A percentile compares a stretch with the other conserved stretches of the same genome.
Conservation (phyloP, 2,888 invertebrate species). For the Heliconius hortense region DNA sequence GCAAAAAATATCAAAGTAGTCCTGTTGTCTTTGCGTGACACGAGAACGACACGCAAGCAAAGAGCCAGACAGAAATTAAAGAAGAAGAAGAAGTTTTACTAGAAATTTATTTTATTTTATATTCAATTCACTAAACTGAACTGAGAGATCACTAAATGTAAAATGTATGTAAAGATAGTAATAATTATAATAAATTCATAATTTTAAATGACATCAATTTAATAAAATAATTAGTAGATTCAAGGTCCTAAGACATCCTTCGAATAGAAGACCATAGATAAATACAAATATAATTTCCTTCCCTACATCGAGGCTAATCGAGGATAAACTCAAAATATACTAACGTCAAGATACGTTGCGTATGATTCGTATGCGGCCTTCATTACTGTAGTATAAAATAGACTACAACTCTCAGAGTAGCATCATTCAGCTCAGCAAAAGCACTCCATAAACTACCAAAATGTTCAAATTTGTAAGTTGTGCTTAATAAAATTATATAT, state of each 20-base stretch:
- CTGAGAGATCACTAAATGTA: too few species aligned
- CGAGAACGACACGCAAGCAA: too few species aligned
- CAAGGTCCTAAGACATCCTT: neutral
- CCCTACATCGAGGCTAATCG: constrained; percentile 43
- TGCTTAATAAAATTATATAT: neutral
- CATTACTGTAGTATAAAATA: constrained; percentile 56
- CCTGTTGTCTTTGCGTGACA: too few species aligned
- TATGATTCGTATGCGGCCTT: constrained; percentile 52
- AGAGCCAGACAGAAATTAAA: too few species aligned
- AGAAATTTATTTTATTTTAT: too few species aligned
- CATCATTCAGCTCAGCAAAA: constrained; percentile 57
- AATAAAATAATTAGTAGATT: neutral
- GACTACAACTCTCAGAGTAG: constrained; percentile 33
- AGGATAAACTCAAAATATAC: constrained; percentile 44
- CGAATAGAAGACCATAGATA: neutral
- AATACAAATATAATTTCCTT: constrained; percentile 35
- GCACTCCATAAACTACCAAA: constrained; percentile 44
- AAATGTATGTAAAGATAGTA: too few species aligned
- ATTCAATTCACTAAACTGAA: too few species aligned
- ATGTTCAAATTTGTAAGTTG: constrained; percentile 56
- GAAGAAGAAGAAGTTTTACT: too few species aligned
- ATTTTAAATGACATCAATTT: neutral
- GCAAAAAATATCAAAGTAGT: too few species aligned
- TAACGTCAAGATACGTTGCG: constrained; percentile 46
- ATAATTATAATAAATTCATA: too few species aligned